Evolutionary conservation across 2,888 invertebrate species (phyloP).

Genomic region (Pilophorus perplexus): DNA sequence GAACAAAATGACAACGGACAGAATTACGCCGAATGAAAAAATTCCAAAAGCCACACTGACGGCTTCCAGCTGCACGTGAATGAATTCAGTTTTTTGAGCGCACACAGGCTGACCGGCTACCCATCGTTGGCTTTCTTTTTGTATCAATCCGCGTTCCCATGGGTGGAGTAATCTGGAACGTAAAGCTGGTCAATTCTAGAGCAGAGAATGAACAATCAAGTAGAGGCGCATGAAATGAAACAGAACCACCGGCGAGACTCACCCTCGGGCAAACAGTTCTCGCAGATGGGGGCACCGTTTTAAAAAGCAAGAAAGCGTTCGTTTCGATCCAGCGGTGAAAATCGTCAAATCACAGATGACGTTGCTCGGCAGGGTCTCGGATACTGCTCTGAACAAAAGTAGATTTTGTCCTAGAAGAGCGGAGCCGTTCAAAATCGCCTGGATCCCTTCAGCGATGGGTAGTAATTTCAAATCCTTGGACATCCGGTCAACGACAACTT

Average conservation of each 20-base stretch:
- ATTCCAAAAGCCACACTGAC: slow-evolving; percentile 21
- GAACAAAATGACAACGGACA: background rate
- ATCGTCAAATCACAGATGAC: slow-evolving; percentile 15
- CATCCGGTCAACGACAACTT: background rate
- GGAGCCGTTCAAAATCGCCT: background rate
- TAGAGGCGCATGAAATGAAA: too few species aligned
- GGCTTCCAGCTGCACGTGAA: slow-evolving; percentile 15
- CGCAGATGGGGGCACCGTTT: slow-evolving; percentile 3
- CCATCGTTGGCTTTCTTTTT: slow-evolving; percentile 10
- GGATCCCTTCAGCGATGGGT: background rate
- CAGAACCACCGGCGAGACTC: too few species aligned
- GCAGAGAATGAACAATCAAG: too few species aligned
- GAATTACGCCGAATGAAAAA: background rate
- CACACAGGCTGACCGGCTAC: background rate
- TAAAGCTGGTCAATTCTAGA: too few species aligned
- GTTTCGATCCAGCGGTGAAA: background rate
- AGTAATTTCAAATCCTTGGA: background rate
- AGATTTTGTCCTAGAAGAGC: slow-evolving; percentile 11
- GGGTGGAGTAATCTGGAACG: background rate
- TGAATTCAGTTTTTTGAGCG: slow-evolving; percentile 12
- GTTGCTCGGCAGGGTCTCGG: background rate
- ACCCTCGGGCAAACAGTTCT: slow-evolving; percentile 16
- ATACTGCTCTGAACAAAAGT: slow-evolving; percentile 3
- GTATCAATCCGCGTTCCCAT: slow-evolving; percentile 11
- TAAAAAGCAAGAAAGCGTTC: background rate